Evolutionary conservation across 23 tunicate species (phyloP), one percentile per base, ranked within the genome.

Genomic region (Corella eumyota): DNA sequence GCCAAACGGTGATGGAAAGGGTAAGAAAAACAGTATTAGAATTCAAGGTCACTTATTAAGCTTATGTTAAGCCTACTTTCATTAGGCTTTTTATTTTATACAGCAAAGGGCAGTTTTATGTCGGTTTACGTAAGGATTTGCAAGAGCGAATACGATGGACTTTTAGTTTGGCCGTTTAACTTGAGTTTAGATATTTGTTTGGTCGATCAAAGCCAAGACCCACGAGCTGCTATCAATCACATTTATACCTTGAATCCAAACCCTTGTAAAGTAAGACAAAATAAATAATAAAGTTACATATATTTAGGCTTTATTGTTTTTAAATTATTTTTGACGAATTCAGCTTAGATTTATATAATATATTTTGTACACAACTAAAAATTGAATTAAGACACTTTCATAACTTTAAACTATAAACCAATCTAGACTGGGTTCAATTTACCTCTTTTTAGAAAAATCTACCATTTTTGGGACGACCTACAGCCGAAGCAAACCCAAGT

Each of bases 121-220:
- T 80, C 90, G 1, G 48, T 80, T 19, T 80, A 80, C 29, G 73
- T 80, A 2, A 61, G 90, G 11, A 27, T 80, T 22, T 72, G 78
- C 61, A 80, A 65, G 36, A 79, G 90, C 23, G 90, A 80, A 57
- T 80, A 80, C 50, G 90, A 80, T 34, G 70, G 74, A 7, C 55
- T 80, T 25, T 36, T 52, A 20, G n/a, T 68, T 27, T 80, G 90
- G 90, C 90, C 90, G 0, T 80, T 71, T 36, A 7, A 50, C 24
- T 33, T 72, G 45, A 36, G 36, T 11, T 56, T 80, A 4, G 77
- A 78, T 0, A 51, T 80, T 19, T 64, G 56, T 2, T 25, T 80
- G 20, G 65, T 80, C 27, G 90, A 80, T 57, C 90, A 80, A 35
- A 75, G 90, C 59, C 90, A 80, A 56, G 90, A 80, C 62, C 90